Percentiles rank a stretch among this genome's conserved stretches.
phyloP scores from a whole-genome alignment of 2,113 vertebrate genomes.

The Dicaeum eximium region DNA sequence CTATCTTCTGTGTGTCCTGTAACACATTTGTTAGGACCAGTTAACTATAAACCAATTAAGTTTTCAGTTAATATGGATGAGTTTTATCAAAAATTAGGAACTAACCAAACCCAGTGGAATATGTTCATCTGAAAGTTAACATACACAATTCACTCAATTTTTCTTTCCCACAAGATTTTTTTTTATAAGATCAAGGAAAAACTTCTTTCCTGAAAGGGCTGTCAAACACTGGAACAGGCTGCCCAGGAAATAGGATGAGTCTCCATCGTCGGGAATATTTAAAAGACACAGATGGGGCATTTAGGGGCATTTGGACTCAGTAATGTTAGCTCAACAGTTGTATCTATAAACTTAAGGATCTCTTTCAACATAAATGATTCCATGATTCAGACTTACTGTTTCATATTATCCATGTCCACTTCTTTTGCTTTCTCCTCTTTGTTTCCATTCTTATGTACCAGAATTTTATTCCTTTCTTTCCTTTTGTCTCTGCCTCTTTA shows the following conservation, averaged over 20 bases:
- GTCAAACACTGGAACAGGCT: neutral
- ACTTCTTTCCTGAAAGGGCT: neutral
- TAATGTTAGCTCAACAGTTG: neutral
- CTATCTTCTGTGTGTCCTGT: neutral
- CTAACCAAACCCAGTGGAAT: neutral
- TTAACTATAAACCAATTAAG: neutral
- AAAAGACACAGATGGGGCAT: neutral
- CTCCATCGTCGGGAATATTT: neutral
- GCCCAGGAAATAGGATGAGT: neutral
- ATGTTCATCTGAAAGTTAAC: neutral
- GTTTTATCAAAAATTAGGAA: neutral
- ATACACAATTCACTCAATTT: neutral
- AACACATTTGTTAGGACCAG: neutral
- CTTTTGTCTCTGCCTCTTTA: neutral
- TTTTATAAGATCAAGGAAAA: neutral
- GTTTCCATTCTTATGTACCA: neutral
- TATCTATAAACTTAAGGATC: accelerated
- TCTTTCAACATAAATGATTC: neutral
- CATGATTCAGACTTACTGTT: neutral
- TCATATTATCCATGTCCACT: neutral
- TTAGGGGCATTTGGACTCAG: neutral
- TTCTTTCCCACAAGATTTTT: neutral
- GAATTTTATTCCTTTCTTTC: neutral
- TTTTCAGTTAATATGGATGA: neutral
- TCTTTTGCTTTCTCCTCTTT: neutral